These are phyloP conservation scores for Maniola hyperantus DNA, from an alignment of 2,888 invertebrate genomes.

Conservation along the genomic window DNA sequence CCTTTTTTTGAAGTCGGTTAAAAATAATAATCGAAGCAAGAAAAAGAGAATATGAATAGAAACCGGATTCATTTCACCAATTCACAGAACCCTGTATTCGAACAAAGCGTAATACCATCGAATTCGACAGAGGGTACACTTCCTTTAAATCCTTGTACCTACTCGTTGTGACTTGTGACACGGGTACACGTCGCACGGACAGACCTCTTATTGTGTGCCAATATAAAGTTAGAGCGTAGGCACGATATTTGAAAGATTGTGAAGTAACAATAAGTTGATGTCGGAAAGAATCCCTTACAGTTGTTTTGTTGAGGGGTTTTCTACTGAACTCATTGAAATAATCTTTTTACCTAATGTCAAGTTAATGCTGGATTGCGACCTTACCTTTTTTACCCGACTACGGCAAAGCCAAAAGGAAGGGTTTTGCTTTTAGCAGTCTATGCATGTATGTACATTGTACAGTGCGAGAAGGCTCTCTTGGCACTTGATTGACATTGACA, in stretches of 20 bases:
- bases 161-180: slow-evolving; percentile 16
- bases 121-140: slow-evolving; percentile 16
- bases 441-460: too few species aligned
- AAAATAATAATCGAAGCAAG: neutral
- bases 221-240: slow-evolving; percentile 12
- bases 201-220: slow-evolving; percentile 12
- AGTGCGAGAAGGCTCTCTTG: too few species aligned
- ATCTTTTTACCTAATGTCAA: neutral
- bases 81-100: neutral
- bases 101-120: slow-evolving; percentile 7
- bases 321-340: neutral
- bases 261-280: neutral
- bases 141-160: neutral
- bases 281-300: neutral
- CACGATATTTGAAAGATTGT: slow-evolving; percentile 8
- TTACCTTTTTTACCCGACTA: too few species aligned
- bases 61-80: neutral
- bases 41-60: neutral
- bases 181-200: slow-evolving; percentile 16
- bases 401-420: too few species aligned
- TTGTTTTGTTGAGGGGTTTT: neutral
- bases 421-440: too few species aligned
- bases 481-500: too few species aligned
- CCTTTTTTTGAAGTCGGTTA: too few species aligned
- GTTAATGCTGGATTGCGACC: too few species aligned